Conservation (phyloP, 2,888 invertebrate species). For the Caenorhabditis imperialis region DNA sequence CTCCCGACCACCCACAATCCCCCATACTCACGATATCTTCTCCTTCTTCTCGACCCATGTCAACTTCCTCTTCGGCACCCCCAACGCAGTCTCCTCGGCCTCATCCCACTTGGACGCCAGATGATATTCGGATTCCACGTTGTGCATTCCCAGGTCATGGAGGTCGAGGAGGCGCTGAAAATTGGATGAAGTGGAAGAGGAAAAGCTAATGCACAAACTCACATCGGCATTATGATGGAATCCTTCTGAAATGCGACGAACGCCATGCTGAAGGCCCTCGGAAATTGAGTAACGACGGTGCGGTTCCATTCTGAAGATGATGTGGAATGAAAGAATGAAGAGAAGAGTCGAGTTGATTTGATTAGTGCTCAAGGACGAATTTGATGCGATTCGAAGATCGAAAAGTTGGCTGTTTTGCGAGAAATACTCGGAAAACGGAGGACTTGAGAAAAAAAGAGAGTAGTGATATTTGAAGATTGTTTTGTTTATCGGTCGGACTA, state of each 20-base stretch:
- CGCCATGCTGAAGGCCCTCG: slow-evolving; percentile 45
- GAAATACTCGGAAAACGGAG: too few relatives aligned
- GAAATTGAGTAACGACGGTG: slow-evolving; percentile 49
- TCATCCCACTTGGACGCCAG: slow-evolving; percentile 48
- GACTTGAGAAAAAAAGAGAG: too few relatives aligned
- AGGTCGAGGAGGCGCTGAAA: slow-evolving; percentile 52
- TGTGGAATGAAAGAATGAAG: background rate
- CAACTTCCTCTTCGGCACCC: slow-evolving; percentile 33
- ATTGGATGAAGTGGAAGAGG: background rate
- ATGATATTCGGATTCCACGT: slow-evolving; percentile 54
- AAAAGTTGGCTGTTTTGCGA: too few relatives aligned
- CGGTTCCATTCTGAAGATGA: slow-evolving; percentile 24
- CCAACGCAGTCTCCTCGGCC: slow-evolving; percentile 29
- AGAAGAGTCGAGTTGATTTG: background rate
- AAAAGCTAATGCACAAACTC: background rate
- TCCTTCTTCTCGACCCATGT: slow-evolving; percentile 55
- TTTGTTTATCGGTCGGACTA: too few relatives aligned
- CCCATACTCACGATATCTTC: slow-evolving; percentile 62
- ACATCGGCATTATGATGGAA: slow-evolving; percentile 55
- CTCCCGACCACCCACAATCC: too few relatives aligned
- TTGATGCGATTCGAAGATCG: too few relatives aligned
- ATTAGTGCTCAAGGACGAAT: too few relatives aligned
- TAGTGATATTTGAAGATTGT: too few relatives aligned
- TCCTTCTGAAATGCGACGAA: slow-evolving; percentile 51
- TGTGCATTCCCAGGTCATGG: slow-evolving; percentile 55